Conservation (phyloP, 2,888 invertebrate genomes). For the Zygaena filipendulae region DNA sequence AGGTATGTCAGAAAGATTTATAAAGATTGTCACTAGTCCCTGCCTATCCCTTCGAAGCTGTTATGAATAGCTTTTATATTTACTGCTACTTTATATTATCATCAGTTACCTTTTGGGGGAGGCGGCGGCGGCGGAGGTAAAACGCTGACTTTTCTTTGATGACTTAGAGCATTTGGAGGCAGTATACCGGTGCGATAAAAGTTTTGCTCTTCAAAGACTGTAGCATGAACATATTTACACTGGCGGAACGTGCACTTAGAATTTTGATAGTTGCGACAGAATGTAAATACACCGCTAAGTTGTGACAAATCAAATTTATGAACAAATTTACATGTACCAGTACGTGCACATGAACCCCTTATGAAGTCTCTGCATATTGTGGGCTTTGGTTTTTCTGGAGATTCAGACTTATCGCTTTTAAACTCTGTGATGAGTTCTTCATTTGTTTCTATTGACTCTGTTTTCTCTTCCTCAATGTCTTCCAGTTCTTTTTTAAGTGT, state of each 20-base stretch:
- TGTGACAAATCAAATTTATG: slow-evolving; percentile 36
- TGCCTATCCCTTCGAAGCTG: no score
- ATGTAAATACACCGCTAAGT: slow-evolving; percentile 33
- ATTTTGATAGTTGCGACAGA: slow-evolving; percentile 45
- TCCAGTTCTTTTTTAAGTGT: slow-evolving; percentile 17
- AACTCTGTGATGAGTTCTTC: slow-evolving; percentile 4
- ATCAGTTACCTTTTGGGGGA: slow-evolving; percentile 13
- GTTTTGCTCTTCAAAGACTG: slow-evolving; percentile 39
- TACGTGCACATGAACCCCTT: slow-evolving; percentile 33
- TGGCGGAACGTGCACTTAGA: slow-evolving; percentile 26
- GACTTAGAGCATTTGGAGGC: slow-evolving; percentile 31
- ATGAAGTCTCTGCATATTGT: slow-evolving; percentile 40
- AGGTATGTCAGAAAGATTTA: no score
- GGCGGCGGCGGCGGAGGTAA: slow-evolving; percentile 23
- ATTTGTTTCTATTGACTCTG: not conserved
- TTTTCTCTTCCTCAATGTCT: slow-evolving; percentile 12
- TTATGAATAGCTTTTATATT: no score
- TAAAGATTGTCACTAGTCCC: no score
- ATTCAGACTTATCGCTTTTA: slow-evolving; percentile 1
- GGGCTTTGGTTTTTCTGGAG: slow-evolving; percentile 8
- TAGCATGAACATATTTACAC: slow-evolving; percentile 45
- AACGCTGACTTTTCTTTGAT: slow-evolving; percentile 24
- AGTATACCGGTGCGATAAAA: slow-evolving; percentile 36
- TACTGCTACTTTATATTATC: no score
- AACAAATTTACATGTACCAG: slow-evolving; percentile 27